These are phyloP conservation scores for Caerostris darwini DNA, from an alignment of 1,140 invertebrate species.

Conservation along the genomic window DNA sequence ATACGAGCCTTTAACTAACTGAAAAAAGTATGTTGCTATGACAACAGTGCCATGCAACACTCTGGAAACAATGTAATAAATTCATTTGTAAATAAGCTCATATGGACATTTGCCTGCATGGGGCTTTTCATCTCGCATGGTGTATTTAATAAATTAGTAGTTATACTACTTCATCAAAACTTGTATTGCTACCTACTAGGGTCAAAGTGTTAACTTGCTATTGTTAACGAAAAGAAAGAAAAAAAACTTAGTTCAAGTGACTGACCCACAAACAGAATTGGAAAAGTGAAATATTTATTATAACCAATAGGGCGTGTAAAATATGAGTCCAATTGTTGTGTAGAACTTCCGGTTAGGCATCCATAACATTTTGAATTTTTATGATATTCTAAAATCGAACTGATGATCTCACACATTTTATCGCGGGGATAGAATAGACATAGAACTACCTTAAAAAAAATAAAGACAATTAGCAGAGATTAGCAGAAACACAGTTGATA, in stretches of 20 bases:
- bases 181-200: slow-evolving; percentile 54
- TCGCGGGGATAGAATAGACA: slow-evolving; percentile 54
- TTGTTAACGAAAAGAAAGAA: neutral
- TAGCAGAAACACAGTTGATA: slow-evolving; percentile 38
- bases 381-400: slow-evolving; percentile 51
- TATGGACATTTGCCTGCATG: slow-evolving; percentile 63
- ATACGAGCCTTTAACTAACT: slow-evolving; percentile 66
- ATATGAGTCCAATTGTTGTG: slow-evolving; percentile 64
- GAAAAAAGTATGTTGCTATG: slow-evolving; percentile 56
- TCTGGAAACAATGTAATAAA: slow-evolving; percentile 66
- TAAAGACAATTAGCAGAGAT: slow-evolving; percentile 18
- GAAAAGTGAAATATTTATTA: slow-evolving; percentile 45
- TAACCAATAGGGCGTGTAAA: slow-evolving; percentile 47
- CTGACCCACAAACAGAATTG: neutral
- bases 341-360: slow-evolving; percentile 58
- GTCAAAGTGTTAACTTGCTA: slow-evolving; percentile 45
- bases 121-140: slow-evolving; percentile 48
- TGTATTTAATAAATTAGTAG: slow-evolving; percentile 55
- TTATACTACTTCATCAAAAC: slow-evolving; percentile 69
- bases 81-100: slow-evolving; percentile 70
- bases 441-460: slow-evolving; percentile 27
- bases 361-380: slow-evolving; percentile 71
- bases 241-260: neutral
- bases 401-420: slow-evolving; percentile 48
- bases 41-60: neutral